Evolutionary conservation across 2,888 invertebrate species (phyloP).

Genomic region (Morpho achilles): DNA sequence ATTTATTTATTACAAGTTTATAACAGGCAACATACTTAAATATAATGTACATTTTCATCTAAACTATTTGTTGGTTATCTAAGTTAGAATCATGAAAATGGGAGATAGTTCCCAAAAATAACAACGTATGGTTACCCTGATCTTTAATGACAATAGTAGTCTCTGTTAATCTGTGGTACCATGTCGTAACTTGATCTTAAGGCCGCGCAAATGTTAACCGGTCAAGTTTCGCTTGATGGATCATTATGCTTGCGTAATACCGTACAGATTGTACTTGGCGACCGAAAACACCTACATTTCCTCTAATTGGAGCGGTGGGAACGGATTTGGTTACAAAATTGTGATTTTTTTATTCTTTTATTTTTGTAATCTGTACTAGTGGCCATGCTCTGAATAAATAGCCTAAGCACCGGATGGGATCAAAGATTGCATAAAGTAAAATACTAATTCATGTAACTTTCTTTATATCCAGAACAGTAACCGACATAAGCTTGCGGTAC

Average conservation of each 20-base stretch:
- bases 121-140: background rate
- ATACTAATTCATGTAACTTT: no score
- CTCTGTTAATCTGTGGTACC: constrained; percentile 24
- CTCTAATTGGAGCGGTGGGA: constrained; percentile 17
- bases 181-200: constrained; percentile 54
- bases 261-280: constrained; percentile 16
- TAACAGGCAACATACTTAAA: no score
- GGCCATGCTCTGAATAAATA: constrained; percentile 7
- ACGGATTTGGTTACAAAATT: constrained; percentile 7
- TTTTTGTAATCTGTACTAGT: constrained; percentile 1
- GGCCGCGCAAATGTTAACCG: constrained; percentile 71
- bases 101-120: background rate
- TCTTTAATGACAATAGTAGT: constrained; percentile 23
- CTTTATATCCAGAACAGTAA: no score
- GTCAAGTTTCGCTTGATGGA: constrained; percentile 39
- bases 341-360: constrained; percentile 2
- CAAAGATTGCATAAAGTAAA: background rate
- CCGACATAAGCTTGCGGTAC: no score
- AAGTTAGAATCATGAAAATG: no score
- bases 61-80: no score
- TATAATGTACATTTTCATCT: no score
- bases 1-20: no score
- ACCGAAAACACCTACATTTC: constrained; percentile 15
- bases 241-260: constrained; percentile 24
- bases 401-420: constrained; percentile 6